Percentiles rank a stretch among this genome's conserved stretches.
Evolutionary conservation across 1,140 invertebrate species (phyloP).

Genomic region (Monochamus saltuarius): DNA sequence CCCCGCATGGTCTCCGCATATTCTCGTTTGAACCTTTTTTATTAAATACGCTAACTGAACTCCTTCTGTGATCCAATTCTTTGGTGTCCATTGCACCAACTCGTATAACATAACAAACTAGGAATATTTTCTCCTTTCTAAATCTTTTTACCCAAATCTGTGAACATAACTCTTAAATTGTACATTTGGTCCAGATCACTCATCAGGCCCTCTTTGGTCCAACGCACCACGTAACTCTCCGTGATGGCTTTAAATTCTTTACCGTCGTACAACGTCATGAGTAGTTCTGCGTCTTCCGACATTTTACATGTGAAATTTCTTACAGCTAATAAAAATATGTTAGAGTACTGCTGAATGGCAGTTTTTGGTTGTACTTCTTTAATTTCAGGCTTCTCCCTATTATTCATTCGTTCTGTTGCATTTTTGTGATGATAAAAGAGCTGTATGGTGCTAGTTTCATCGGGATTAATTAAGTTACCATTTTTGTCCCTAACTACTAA

Average conservation of each 20-base stretch:
- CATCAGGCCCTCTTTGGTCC: constrained; percentile 74
- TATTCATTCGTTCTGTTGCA: constrained; percentile 68
- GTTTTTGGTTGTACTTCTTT: constrained; percentile 54
- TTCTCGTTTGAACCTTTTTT: constrained; percentile 50
- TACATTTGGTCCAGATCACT: constrained; percentile 75
- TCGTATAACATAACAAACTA: constrained; percentile 87
- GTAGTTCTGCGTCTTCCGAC: constrained; percentile 78
- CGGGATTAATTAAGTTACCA: constrained; percentile 77
- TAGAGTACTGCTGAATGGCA: constrained; percentile 47
- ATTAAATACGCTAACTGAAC: constrained; percentile 33
- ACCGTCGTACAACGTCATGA: constrained; percentile 82
- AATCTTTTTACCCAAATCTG: constrained; percentile 81
- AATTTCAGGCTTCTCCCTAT: constrained; percentile 55
- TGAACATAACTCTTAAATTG: constrained; percentile 74
- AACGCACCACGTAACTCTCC: constrained; percentile 81
- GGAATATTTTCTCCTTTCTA: constrained; percentile 79
- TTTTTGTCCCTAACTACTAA: constrained; percentile 82
- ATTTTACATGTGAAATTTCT: constrained; percentile 78
- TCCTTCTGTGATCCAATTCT: constrained; percentile 60
- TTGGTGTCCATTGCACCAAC: constrained; percentile 84
- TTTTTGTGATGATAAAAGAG: constrained; percentile 75
- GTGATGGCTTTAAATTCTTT: constrained; percentile 71
- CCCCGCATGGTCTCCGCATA: constrained; percentile 83
- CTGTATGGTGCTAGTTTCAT: constrained; percentile 73
- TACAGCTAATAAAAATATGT: constrained; percentile 61